Percentiles rank a stretch among this genome's conserved stretches.
Conservation (phyloP, 2,113 vertebrate genomes). For the Vimba vimba region DNA sequence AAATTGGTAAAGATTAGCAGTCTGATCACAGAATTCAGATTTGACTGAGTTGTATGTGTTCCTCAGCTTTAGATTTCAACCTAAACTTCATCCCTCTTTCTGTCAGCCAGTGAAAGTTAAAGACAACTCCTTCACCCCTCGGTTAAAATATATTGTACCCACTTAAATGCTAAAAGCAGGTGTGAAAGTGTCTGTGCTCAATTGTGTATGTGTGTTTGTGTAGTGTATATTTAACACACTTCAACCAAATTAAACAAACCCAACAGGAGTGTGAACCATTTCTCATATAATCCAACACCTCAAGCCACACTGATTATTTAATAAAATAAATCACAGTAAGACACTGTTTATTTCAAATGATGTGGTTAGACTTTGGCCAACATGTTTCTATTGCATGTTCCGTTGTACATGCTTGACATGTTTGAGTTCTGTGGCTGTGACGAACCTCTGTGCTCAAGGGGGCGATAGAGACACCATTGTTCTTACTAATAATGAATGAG, state of each 20-base stretch:
- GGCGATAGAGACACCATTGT: conserved; percentile 5
- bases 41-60: no score
- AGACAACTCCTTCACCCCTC: not conserved
- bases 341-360: not conserved
- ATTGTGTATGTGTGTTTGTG: not conserved
- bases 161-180: not conserved
- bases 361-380: not conserved
- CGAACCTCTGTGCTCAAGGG: not conserved
- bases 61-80: not conserved
- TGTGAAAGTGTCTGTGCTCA: not conserved
- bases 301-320: not conserved
- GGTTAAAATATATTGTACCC: not conserved
- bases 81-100: not conserved
- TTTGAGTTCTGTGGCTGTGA: not conserved
- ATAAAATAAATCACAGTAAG: not conserved
- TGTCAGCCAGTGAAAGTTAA: not conserved
- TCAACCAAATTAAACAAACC: conserved; percentile 40
- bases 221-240: conserved; percentile 19
- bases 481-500: not conserved
- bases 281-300: conserved; percentile 10
- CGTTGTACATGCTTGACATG: not conserved
- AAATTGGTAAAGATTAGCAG: no score
- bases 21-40: no score
- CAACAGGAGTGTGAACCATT: not conserved
- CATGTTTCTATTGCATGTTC: not conserved